phyloP scores from a whole-genome alignment of 2,797 vertebrate species.

The Diplodus puntazzo region DNA sequence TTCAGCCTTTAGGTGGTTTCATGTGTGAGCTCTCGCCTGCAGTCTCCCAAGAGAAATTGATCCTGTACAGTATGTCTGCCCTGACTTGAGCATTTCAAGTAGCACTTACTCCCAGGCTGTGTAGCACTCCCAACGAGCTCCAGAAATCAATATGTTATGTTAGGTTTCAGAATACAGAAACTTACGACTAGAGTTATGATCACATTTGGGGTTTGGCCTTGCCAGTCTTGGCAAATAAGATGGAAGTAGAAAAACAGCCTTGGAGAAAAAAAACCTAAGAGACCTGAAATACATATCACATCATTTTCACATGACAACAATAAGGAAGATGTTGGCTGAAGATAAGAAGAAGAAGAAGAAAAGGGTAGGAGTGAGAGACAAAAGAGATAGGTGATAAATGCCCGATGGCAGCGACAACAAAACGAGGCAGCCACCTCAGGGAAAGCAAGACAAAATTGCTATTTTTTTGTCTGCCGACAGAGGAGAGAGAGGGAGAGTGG shows the following conservation, averaged over 20 bases:
- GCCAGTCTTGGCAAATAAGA: constrained; percentile 22
- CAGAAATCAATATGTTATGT: constrained; percentile 52
- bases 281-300: constrained; percentile 52
- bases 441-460: constrained; percentile 43
- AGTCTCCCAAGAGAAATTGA: constrained; percentile 38
- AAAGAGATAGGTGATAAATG: constrained; percentile 57
- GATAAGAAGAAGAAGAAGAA: constrained; percentile 9
- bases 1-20: constrained; percentile 8
- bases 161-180: constrained; percentile 43
- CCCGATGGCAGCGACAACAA: constrained; percentile 57
- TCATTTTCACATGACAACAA: constrained; percentile 49
- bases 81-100: constrained; percentile 28
- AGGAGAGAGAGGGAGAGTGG: constrained; percentile 24
- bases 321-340: constrained; percentile 15
- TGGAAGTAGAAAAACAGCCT: constrained; percentile 26
- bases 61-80: constrained; percentile 37
- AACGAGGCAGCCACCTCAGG: constrained; percentile 55
- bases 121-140: constrained; percentile 16
- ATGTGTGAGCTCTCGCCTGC: constrained; percentile 26
- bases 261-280: constrained; percentile 20
- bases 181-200: constrained; percentile 34
- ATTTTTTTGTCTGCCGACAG: constrained; percentile 46
- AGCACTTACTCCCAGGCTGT: constrained; percentile 26
- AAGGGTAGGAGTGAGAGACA: constrained; percentile 36
- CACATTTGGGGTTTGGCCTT: constrained; percentile 25